Conservation (phyloP, 2,113 vertebrate species). For the Austrofundulus limnaeus region DNA sequence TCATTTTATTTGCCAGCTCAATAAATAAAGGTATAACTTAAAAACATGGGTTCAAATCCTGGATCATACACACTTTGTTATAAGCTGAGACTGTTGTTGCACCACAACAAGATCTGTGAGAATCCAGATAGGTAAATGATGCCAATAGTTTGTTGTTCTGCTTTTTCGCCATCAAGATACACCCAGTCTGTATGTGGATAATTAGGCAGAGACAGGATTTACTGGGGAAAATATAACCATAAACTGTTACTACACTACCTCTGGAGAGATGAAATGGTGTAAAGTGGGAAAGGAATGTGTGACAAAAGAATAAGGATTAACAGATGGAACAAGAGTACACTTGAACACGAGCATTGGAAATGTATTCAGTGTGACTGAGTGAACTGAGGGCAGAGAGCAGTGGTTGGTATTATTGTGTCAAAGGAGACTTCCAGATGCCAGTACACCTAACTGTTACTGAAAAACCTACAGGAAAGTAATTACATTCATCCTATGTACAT, state of each 20-base stretch:
- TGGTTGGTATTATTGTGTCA: constrained; percentile 42
- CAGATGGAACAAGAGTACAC: constrained; percentile 18
- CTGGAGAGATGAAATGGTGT: constrained; percentile 29
- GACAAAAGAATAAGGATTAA: not conserved
- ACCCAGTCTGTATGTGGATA: constrained; percentile 25
- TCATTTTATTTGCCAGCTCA: no score
- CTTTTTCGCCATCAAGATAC: not conserved
- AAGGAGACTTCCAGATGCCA: constrained; percentile 50
- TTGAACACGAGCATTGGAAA: fast-evolving
- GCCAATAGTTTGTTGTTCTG: not conserved
- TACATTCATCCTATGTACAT: no score
- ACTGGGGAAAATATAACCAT: not conserved
- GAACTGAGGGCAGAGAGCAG: constrained; percentile 1
- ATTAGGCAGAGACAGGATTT: constrained; percentile 14
- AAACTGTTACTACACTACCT: not conserved
- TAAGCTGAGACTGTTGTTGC: no score
- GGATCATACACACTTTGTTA: no score
- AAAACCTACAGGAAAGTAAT: not conserved
- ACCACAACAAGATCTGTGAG: no score
- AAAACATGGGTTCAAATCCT: no score
- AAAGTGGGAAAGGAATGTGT: constrained; percentile 21
- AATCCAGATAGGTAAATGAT: no score
- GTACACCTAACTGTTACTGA: constrained; percentile 29
- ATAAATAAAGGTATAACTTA: no score
- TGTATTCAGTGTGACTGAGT: constrained; percentile 45